phyloP scores from a whole-genome alignment of 2,797 vertebrate species.

The Erithacus rubecula region DNA sequence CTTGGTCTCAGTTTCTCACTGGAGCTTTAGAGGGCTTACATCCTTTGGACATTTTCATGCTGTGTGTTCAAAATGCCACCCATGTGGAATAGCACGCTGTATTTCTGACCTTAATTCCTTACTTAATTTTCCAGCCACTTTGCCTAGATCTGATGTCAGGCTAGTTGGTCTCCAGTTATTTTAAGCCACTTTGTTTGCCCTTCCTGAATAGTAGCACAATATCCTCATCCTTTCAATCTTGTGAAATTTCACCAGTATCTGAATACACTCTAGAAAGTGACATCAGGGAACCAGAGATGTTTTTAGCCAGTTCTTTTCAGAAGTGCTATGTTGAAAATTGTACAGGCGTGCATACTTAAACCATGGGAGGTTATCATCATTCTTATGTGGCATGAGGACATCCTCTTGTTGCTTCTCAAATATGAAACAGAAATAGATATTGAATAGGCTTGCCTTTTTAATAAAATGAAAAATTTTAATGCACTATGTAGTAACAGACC shows the following conservation, averaged over 20 bases:
- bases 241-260: neutral
- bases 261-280: neutral
- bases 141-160: neutral
- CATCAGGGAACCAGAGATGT: neutral
- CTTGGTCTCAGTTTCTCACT: neutral
- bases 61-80: neutral
- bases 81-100: neutral
- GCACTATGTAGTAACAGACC: neutral
- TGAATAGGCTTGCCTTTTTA: neutral
- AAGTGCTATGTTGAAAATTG: neutral
- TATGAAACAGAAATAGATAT: neutral
- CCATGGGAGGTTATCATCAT: neutral
- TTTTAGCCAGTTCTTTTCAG: neutral
- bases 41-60: neutral
- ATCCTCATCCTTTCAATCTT: neutral
- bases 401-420: neutral
- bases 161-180: neutral
- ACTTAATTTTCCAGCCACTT: constrained; percentile 12
- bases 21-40: neutral
- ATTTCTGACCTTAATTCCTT: neutral
- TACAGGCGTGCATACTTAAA: neutral
- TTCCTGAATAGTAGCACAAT: neutral
- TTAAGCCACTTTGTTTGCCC: neutral
- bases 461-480: neutral
- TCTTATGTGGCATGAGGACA: neutral